These are phyloP conservation scores for Vanessa tameamea DNA, from an alignment of 1,140 invertebrate species.

Conservation along the genomic window DNA sequence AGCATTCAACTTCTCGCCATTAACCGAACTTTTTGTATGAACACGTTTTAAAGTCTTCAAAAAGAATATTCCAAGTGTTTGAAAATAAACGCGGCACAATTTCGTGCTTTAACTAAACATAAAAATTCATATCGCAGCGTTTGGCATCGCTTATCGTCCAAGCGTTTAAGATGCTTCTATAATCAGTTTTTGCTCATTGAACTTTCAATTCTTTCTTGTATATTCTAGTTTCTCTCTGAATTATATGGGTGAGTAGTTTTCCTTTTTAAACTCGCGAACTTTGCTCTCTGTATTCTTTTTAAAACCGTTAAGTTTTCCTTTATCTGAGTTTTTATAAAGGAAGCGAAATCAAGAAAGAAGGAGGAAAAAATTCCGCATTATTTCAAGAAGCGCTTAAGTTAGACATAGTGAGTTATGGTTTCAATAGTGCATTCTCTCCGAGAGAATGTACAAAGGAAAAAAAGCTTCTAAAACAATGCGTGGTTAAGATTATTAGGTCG, in stretches of 20 bases:
- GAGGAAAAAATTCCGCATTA: slow-evolving; percentile 30
- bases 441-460: slow-evolving; percentile 32
- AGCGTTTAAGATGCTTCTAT: slow-evolving; percentile 32
- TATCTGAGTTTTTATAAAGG: slow-evolving; percentile 41
- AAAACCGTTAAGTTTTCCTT: slow-evolving; percentile 40
- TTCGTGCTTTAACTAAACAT: slow-evolving; percentile 19
- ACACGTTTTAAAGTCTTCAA: slow-evolving; percentile 16
- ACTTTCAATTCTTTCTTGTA: slow-evolving; percentile 37
- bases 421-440: slow-evolving; percentile 23
- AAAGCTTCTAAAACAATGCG: slow-evolving; percentile 24
- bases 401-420: slow-evolving; percentile 34
- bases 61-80: slow-evolving; percentile 14
- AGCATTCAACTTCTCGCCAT: not conserved
- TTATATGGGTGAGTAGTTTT: slow-evolving; percentile 40
- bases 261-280: slow-evolving; percentile 38
- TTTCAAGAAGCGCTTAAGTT: slow-evolving; percentile 41
- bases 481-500: slow-evolving; percentile 28
- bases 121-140: slow-evolving; percentile 30
- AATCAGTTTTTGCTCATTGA: slow-evolving; percentile 41
- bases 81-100: slow-evolving; percentile 21
- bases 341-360: slow-evolving; percentile 31
- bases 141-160: slow-evolving; percentile 31
- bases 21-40: slow-evolving; percentile 1
- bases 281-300: slow-evolving; percentile 38
- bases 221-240: slow-evolving; percentile 34